Conservation (phyloP, 2,113 vertebrate genomes). For the Cottus gobio region DNA sequence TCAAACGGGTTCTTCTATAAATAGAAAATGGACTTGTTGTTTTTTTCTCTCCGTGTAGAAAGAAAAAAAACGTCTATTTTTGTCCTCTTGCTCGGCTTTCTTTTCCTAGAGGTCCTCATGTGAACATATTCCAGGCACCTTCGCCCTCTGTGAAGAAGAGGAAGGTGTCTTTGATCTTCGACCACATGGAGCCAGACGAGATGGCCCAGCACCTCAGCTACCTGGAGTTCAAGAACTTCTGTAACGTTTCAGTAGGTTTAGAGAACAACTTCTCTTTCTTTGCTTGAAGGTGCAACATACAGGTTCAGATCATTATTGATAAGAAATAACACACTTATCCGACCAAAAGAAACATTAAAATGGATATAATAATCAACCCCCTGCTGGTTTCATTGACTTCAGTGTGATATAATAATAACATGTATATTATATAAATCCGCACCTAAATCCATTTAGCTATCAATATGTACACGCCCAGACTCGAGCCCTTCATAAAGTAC, state of each 20-base stretch:
- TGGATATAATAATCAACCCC: neutral
- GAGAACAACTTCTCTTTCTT: neutral
- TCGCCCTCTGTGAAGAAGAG: constrained; percentile 90
- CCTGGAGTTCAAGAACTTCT: constrained; percentile 93
- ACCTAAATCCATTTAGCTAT: too few relatives aligned
- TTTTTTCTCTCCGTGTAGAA: constrained; percentile 24
- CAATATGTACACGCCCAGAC: neutral
- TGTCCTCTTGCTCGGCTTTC: constrained; percentile 7
- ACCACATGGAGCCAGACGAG: constrained; percentile 90
- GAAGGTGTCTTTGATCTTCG: constrained; percentile 94
- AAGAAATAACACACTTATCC: neutral
- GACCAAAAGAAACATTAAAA: neutral
- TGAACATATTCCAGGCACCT: constrained; percentile 78
- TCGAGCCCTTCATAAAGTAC: neutral
- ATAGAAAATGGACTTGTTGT: constrained; percentile 3
- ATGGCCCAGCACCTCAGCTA: constrained; percentile 92
- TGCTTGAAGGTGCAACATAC: neutral
- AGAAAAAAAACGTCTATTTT: neutral
- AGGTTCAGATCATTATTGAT: neutral
- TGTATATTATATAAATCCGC: neutral
- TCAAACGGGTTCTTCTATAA: neutral
- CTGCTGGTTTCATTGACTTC: neutral
- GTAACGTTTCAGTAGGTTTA: constrained; percentile 86
- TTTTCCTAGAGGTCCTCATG: constrained; percentile 72
- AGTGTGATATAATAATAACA: neutral